phyloP scores from a whole-genome alignment of 64 coral and sea anemone genomes.

The Pocillopora verrucosa region DNA sequence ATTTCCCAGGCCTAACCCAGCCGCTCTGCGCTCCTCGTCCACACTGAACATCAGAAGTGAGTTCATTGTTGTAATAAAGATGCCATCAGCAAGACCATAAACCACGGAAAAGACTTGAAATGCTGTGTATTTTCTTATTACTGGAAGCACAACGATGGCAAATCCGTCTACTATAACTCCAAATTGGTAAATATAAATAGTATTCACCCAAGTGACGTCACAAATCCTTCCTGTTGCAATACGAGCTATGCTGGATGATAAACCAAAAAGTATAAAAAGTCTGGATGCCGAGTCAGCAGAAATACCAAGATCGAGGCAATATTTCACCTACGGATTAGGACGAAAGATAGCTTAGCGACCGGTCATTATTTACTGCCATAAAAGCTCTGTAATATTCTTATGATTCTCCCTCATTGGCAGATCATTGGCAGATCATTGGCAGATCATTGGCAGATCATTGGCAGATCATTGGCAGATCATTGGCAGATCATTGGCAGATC shows the following conservation, averaged over 20 bases:
- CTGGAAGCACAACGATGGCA: not conserved
- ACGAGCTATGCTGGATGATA: not conserved
- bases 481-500: no score
- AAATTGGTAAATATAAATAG: conserved; percentile 13
- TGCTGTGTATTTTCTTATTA: not conserved
- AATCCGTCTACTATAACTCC: not conserved
- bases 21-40: conserved; percentile 3
- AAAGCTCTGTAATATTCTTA: no score
- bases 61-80: conserved; percentile 4
- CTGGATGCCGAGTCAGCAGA: conserved; percentile 5
- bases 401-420: no score
- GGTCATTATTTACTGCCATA: no score
- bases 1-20: not conserved
- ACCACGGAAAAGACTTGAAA: not conserved
- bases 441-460: no score
- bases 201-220: not conserved
- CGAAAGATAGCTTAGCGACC: no score
- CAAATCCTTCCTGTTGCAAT: not conserved
- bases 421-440: no score
- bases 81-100: conserved; percentile 14
- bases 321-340: not conserved
- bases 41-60: not conserved
- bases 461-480: no score
- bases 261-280: conserved; percentile 14
- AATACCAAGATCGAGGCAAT: conserved; percentile 9